phyloP scores from a whole-genome alignment of 92 coral and sea anemone species.

The Epizoanthus stellaris region DNA sequence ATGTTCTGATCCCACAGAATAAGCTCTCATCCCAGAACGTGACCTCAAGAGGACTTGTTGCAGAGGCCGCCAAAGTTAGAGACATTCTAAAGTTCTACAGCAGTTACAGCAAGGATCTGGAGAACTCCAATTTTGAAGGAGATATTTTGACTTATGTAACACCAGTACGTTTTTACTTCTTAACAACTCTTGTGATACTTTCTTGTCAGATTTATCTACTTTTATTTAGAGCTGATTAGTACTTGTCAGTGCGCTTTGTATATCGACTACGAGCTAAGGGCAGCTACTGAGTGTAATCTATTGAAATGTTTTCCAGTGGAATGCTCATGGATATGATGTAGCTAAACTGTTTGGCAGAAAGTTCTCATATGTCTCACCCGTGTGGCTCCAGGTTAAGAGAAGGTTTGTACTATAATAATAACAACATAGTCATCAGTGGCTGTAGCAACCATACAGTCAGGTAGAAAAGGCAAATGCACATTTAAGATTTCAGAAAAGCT shows the following conservation, averaged over 20 bases:
- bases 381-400: constrained; percentile 94
- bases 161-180: constrained; percentile 72
- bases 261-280: neutral
- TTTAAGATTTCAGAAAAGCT: no score
- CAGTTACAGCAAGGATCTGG: constrained; percentile 65
- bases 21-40: constrained; percentile 67
- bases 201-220: no score
- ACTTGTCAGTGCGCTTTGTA: neutral
- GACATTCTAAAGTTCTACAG: constrained; percentile 84
- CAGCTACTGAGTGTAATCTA: neutral
- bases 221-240: neutral
- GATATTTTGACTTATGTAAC: constrained; percentile 89
- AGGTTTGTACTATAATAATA: constrained; percentile 58
- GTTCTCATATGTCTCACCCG: constrained; percentile 91
- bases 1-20: constrained; percentile 40
- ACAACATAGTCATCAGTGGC: neutral
- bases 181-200: neutral
- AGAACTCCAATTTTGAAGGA: constrained; percentile 70
- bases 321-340: constrained; percentile 92
- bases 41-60: constrained; percentile 81
- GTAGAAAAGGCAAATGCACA: no score
- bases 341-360: constrained; percentile 92
- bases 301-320: constrained; percentile 75
- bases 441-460: neutral
- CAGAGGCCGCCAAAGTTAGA: constrained; percentile 79